Conservation (phyloP, 1,140 invertebrate species). For the Drosophila kohkoa region DNA sequence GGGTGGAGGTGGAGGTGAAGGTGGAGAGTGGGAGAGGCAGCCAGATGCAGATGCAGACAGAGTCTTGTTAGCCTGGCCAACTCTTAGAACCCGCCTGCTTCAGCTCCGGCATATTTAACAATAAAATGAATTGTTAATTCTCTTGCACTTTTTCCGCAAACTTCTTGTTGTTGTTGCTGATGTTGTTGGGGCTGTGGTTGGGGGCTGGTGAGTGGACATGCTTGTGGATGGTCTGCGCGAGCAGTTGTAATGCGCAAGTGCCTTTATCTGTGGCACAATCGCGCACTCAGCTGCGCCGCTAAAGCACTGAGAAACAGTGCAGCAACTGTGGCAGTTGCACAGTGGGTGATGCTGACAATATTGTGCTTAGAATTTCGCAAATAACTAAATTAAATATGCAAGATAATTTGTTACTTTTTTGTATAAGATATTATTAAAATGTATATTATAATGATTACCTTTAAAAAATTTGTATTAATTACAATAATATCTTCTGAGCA, state of each 20-base stretch:
- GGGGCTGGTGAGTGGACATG: constrained; percentile 34
- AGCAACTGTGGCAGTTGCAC: constrained; percentile 1
- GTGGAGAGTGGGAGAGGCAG: neutral
- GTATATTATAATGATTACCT: no score
- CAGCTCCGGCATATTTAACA: constrained; percentile 69
- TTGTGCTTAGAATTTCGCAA: neutral
- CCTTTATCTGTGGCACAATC: constrained; percentile 81
- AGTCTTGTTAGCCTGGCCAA: constrained; percentile 67
- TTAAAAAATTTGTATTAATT: no score
- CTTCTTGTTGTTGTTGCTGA: constrained; percentile 18
- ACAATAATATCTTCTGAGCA: no score
- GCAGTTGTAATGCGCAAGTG: constrained; percentile 77
- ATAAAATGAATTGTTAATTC: constrained; percentile 84
- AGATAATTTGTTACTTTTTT: no score
- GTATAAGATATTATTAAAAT: no score
- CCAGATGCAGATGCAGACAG: constrained; percentile 46
- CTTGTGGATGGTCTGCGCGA: constrained; percentile 28
- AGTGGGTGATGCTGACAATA: neutral
- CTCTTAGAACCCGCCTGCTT: constrained; percentile 41
- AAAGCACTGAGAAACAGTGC: constrained; percentile 22
- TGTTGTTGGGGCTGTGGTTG: constrained; percentile 38
- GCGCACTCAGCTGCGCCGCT: constrained; percentile 36
- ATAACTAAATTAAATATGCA: neutral
- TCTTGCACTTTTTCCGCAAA: constrained; percentile 65
- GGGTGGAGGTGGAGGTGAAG: neutral